Evolutionary conservation across 1,140 invertebrate species (phyloP), one percentile per base, ranked within the genome.

Genomic region (Protaetia brevitarsis): DNA sequence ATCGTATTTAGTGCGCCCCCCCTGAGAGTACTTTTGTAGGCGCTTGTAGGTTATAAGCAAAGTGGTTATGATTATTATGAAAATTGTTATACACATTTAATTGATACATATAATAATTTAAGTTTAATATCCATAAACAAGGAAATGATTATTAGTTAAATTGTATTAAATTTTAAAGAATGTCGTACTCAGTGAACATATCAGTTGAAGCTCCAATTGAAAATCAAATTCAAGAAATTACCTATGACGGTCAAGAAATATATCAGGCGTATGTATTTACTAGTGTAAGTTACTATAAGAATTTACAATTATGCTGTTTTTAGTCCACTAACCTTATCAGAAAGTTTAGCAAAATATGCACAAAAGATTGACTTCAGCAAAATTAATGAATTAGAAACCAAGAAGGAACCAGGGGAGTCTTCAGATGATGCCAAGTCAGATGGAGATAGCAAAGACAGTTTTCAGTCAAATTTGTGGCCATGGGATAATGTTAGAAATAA

Each of bases 331-430:
- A 95, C 95, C 27, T 87, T 98, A 81, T 97, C 96, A 51, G 96
- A 98, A 77, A 96, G 94, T 77, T 82, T 98, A 63, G 86, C 93
- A 1, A 92, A 94, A 78, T 86, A 96, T 73, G 95, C 95, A 21
- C 91, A 95, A 68, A 96, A 95, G 77, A 98, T 98, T 65, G 96
- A 98, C 76, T 98, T 97, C 77, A 88, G 87, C 68, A 94, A 96
- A 81, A 81, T 81, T 26, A 75, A 87, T 78, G 82, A 87, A 72
- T 81, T 85, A 73, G 80, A 83, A 66, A 68, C 86, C 1, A 91
- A 89, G 73, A 89, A 88, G 67, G 90, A 91, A 71, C 71, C 76
- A 23, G 79, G 82, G 21, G 86, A 88, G 31, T 60, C 34, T 13
- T 76, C 45, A 66, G 83, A 84, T 66, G 81, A 86, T 6, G 79